Conservation (phyloP, 2,888 invertebrate genomes). For the Tortrix viridana region DNA sequence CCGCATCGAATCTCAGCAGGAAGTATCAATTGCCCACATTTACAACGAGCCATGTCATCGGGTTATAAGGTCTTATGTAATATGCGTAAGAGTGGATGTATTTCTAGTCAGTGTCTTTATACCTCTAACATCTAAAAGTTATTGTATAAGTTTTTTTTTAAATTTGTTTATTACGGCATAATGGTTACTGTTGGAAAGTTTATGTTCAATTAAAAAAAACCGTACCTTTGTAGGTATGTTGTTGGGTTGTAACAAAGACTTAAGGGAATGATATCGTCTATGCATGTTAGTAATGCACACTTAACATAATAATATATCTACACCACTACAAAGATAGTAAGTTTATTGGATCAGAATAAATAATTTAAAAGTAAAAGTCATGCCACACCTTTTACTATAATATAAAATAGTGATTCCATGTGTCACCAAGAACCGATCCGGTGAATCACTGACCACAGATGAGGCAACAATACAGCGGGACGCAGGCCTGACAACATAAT, state of each 20-base stretch:
- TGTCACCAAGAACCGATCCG: constrained; percentile 16
- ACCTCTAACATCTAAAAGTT: neutral
- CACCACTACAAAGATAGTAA: too few relatives aligned
- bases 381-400: neutral
- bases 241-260: too few relatives aligned
- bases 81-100: constrained; percentile 21
- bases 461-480: constrained; percentile 26
- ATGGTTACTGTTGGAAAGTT: too few relatives aligned
- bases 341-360: too few relatives aligned
- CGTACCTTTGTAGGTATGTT: too few relatives aligned
- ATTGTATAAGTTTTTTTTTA: neutral
- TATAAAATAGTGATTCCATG: constrained; percentile 7
- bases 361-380: too few relatives aligned
- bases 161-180: too few relatives aligned
- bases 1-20: constrained; percentile 27
- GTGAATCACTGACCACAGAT: constrained; percentile 37
- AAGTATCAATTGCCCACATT: constrained; percentile 25
- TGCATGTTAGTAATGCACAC: too few relatives aligned
- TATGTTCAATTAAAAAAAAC: too few relatives aligned
- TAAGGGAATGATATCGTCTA: too few relatives aligned
- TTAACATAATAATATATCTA: too few relatives aligned
- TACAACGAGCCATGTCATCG: constrained; percentile 34
- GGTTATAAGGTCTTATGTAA: constrained; percentile 26
- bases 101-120: constrained; percentile 15
- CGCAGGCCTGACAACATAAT: constrained; percentile 34